phyloP scores from a whole-genome alignment of 2,888 invertebrate genomes.

The Rhagium mordax region DNA sequence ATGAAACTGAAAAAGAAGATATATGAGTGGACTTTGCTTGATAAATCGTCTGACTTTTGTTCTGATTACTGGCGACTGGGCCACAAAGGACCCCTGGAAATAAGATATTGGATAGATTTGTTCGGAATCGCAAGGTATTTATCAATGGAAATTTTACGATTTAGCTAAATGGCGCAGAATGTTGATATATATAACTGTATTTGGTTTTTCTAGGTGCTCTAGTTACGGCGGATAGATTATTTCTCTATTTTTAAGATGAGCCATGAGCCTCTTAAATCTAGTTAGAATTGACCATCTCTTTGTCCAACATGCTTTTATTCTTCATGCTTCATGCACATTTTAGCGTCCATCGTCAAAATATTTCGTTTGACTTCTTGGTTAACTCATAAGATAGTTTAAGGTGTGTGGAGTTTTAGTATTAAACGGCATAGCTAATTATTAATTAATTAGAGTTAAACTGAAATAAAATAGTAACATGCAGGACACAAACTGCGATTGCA shows the following conservation, averaged over 20 bases:
- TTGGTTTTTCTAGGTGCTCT: conserved; percentile 18
- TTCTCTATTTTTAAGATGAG: no score
- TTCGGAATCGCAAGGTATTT: conserved; percentile 64
- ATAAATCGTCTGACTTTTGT: conserved; percentile 67
- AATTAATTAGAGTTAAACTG: neutral
- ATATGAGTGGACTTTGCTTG: conserved; percentile 64
- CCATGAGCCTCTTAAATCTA: no score
- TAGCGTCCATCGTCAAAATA: no score
- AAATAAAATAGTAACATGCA: neutral
- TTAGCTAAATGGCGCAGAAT: conserved; percentile 57
- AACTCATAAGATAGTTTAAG: no score
- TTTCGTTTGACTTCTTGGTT: no score
- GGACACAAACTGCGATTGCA: neutral
- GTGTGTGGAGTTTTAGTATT: no score
- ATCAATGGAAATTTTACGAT: conserved; percentile 64
- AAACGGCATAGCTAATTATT: no score
- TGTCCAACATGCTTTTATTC: no score
- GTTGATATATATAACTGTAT: conserved; percentile 51
- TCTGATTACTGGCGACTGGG: conserved; percentile 69
- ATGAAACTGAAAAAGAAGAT: conserved; percentile 62
- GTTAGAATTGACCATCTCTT: no score
- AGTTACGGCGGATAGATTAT: neutral
- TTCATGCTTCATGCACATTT: no score
- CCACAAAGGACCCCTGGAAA: conserved; percentile 74
- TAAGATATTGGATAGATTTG: conserved; percentile 67